Base-by-base conservation (phyloP, 2,113 vertebrate genomes). In the Ptyas mucosa region DNA sequence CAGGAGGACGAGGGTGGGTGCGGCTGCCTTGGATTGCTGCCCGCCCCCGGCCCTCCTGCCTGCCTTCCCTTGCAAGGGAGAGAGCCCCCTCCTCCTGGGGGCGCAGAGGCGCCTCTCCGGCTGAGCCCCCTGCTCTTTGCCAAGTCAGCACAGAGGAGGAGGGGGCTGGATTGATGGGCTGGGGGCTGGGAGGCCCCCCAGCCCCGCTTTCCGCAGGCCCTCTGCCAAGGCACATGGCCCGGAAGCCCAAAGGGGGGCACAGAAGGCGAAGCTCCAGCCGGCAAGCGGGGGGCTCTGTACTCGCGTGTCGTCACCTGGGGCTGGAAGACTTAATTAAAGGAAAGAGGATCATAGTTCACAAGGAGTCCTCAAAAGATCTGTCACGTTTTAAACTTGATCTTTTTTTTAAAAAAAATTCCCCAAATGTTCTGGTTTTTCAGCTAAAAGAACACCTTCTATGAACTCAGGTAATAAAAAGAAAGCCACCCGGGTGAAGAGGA, bases 1-100 rank as follows among this genome's bases (percentile, higher is more conserved):
- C 52, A 12, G 88, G 53, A 89, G 92, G 92, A 58, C 69, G 46
- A 54, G n/a, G 57, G 55, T 51, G 91, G 85, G 85, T 49, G 91
- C 10, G 46, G 85, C 91, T 23, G 8, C 81, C 85, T 51, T 87
- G 85, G 91, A 5, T 21, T 0, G 1, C 4, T 12, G 91, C 91
- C 91, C 6, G 11, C 57, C 86, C 55, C 57, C 0, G n/a, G 91
- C 57, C 75, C 57, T 53, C 26, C 75, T 81, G 34, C 75, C 75
- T 81, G 34, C 75, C 75, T 21, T 9, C 75, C 11, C 29, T 5
- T 1, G 55, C 43, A 3, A 49, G 15, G 9, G 81, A 15, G 81
- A 2, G 29, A 61, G 43, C 55, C 51, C 18, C 51, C 34, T 57
- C 34, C 49, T 4, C 54, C 29, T 1, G 81, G 85, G 55, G 69